Conservation (phyloP, 2,113 vertebrate genomes). For the Muntiacus reevesi region DNA sequence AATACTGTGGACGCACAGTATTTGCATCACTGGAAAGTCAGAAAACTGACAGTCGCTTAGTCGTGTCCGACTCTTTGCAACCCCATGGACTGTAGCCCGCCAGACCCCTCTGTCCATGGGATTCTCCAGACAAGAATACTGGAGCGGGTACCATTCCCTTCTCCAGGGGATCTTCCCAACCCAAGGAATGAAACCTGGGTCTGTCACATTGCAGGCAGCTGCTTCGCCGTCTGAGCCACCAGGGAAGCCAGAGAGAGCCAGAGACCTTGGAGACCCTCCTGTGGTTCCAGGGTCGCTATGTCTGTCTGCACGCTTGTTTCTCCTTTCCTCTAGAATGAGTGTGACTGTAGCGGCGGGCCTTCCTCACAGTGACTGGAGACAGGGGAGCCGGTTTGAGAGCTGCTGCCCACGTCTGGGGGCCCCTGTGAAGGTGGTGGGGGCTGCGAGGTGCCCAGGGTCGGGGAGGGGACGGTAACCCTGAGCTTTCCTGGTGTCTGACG, state of each 20-base stretch:
- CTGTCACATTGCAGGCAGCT: background rate
- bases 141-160: background rate
- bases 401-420: accelerated
- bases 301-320: background rate
- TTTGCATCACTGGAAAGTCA: background rate
- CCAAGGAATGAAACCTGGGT: background rate
- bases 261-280: background rate
- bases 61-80: background rate
- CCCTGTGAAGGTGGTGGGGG: background rate
- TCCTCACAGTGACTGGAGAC: background rate
- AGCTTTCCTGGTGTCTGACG: background rate
- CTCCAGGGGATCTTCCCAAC: background rate
- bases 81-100: background rate
- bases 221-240: background rate
- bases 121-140: background rate
- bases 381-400: background rate
- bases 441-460: accelerated
- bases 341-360: background rate
- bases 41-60: background rate
- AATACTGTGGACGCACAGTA: background rate
- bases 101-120: background rate
- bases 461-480: background rate
- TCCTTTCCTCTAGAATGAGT: background rate
- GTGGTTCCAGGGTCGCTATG: accelerated
- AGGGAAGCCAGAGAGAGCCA: background rate